These are phyloP conservation scores for Tragelaphus oryx DNA, from an alignment of 2,797 vertebrate genomes.

Conservation along the genomic window DNA sequence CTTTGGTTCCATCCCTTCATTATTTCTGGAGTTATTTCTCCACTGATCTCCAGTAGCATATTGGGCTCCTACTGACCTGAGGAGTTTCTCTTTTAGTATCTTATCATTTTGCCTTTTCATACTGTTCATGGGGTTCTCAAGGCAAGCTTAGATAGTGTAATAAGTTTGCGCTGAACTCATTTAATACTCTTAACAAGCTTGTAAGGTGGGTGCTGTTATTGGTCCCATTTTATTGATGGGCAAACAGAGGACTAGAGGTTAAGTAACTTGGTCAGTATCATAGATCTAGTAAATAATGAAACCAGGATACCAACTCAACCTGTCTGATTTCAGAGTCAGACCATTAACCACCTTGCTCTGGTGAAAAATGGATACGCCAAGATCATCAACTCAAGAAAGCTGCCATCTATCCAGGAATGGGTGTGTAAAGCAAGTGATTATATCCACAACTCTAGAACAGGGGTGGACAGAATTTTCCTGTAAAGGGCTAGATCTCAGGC, in stretches of 20 bases:
- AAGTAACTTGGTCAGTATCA: neutral
- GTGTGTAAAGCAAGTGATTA: neutral
- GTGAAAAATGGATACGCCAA: neutral
- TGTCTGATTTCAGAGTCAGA: neutral
- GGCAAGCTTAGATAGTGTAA: neutral
- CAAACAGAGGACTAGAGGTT: neutral
- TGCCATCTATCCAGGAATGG: neutral
- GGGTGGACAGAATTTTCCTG: neutral
- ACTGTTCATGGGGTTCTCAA: too few species aligned
- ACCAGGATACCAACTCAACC: neutral
- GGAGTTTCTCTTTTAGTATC: too few species aligned
- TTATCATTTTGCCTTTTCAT: too few species aligned
- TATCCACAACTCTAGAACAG: neutral
- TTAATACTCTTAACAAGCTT: neutral
- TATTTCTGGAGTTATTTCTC: too few species aligned
- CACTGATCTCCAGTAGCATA: too few species aligned
- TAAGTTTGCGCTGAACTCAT: neutral
- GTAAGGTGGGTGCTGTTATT: neutral
- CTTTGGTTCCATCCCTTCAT: too few species aligned
- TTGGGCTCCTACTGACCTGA: too few species aligned
- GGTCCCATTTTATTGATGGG: neutral
- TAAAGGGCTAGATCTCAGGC: neutral
- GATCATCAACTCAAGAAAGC: neutral
- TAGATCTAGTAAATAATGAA: neutral
- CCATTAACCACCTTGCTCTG: neutral